Evolutionary conservation across 2,113 vertebrate species (phyloP), one percentile per base, ranked within the genome.

Genomic region (Brevimyrus niger): DNA sequence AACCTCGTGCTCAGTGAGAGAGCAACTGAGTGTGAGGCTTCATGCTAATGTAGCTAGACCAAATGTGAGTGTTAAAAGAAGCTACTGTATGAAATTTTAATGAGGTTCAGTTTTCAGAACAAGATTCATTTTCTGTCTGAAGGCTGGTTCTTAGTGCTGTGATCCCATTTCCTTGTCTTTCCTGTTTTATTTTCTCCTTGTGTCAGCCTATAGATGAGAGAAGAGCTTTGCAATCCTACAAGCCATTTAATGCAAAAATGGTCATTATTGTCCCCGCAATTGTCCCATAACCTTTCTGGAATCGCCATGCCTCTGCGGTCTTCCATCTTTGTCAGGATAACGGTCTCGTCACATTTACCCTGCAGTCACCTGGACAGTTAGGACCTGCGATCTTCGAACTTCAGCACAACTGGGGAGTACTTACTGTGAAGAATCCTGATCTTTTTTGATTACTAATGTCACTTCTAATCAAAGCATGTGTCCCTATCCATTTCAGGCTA

Each of bases 51-150:
- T 89, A 46, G 89, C 80, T 80, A 88, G 92, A 92, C 89, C 89
- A 91, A 92, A 91, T 69, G 87, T 19, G 88, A 86, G 50, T 61
- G 90, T 76, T 93, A 53, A 53, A 87, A 87, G 27, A 55, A 87
- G 27, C 48, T 53, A 80, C 35, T 80, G 73, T 80, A 55, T 53
- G 48, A 55, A 87, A 87, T 50, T 87, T 87, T 87, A 87, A 87
- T 53, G 86, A 55, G 27, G 86, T 23, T 87, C 48, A 51, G 48
- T 38, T 53, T 38, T 87, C 31, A 38, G 15, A 53, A 55, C 31
- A 55, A 87, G 48, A 31, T n/a, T 87, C 9, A 55, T 50, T 87
- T 87, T 55, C 48, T 27, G 15, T 80, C 86, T 38, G 50, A 58
- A 53, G 86, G 17, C 42, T 85, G 42, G 82, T 55, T 21, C 48